These are phyloP conservation scores for Cataglyphis albicans DNA, from an alignment of 2,888 invertebrate genomes.

Conservation along the genomic window DNA sequence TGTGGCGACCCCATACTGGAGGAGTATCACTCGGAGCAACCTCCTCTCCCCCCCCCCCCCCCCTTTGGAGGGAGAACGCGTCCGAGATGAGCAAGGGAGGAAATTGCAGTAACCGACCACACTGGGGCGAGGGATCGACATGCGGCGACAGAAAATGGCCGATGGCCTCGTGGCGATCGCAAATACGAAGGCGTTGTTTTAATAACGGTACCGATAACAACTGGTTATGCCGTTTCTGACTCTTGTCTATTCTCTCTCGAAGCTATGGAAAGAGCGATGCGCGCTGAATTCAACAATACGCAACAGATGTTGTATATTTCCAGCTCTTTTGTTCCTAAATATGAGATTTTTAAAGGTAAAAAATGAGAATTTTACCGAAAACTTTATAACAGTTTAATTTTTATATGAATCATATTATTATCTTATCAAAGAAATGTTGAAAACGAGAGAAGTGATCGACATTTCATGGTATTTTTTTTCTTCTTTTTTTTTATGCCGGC, in stretches of 20 bases:
- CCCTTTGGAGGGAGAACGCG: conserved; percentile 56
- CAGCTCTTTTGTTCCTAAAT: conserved; percentile 10
- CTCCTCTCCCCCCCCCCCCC: not conserved
- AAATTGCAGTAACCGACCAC: conserved; percentile 60
- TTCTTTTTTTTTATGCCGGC: conserved; percentile 67
- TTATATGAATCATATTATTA: not conserved
- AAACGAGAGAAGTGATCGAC: conserved; percentile 50
- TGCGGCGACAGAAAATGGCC: conserved; percentile 67
- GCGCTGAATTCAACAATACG: conserved; percentile 15
- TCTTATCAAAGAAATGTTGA: conserved; percentile 1
- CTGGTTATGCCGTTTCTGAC: not conserved
- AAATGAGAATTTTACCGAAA: not conserved
- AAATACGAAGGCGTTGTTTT: conserved; percentile 49
- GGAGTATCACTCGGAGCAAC: conserved; percentile 61
- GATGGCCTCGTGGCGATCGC: conserved; percentile 69
- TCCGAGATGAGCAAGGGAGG: conserved; percentile 56
- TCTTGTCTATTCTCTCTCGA: conserved; percentile 1
- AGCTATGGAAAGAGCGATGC: conserved; percentile 1
- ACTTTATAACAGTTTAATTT: not conserved
- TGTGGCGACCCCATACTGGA: conserved; percentile 57
- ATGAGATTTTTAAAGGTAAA: conserved; percentile 17
- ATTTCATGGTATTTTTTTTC: conserved; percentile 11
- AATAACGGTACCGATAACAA: conserved; percentile 35
- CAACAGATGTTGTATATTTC: not conserved
- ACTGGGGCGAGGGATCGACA: conserved; percentile 24